Evolutionary conservation across 2,797 vertebrate genomes (phyloP).

Genomic region (Eulemur mongoz): DNA sequence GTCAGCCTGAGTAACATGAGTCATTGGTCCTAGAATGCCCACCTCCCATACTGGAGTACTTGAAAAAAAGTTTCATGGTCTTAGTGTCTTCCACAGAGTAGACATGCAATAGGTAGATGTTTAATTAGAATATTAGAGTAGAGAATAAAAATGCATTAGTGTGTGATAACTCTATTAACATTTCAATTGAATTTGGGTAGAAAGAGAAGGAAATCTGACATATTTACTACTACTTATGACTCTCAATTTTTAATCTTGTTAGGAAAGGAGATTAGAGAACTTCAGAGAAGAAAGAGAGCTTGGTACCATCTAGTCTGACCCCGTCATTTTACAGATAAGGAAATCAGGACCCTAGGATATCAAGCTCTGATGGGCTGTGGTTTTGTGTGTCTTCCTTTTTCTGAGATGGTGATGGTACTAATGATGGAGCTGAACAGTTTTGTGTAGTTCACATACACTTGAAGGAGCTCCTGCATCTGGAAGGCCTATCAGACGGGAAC

Average conservation of each 20-base stretch:
- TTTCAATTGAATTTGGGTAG: constrained; percentile 11
- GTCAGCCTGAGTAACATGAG: neutral
- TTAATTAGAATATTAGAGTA: constrained; percentile 34
- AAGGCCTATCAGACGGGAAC: neutral
- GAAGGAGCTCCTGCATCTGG: constrained; percentile 65
- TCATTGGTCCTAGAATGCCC: neutral
- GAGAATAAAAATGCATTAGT: constrained; percentile 13
- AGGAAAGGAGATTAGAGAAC: constrained; percentile 10
- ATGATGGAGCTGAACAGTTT: constrained; percentile 43
- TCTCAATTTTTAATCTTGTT: constrained; percentile 30
- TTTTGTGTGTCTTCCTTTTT: constrained; percentile 56
- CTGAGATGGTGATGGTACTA: constrained; percentile 12
- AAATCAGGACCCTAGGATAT: constrained; percentile 39
- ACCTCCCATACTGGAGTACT: neutral
- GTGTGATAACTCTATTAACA: neutral
- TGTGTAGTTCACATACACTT: constrained; percentile 34
- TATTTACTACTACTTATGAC: constrained; percentile 28
- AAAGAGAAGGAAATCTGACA: neutral
- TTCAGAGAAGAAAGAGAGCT: constrained; percentile 29
- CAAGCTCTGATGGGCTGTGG: constrained; percentile 35
- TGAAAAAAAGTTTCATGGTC: neutral
- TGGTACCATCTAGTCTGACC: constrained; percentile 1
- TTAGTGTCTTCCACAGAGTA: neutral
- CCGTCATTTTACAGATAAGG: constrained; percentile 66
- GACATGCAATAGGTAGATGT: neutral